phyloP scores from a whole-genome alignment of 2,888 invertebrate genomes.

The Panzeria rudis region DNA sequence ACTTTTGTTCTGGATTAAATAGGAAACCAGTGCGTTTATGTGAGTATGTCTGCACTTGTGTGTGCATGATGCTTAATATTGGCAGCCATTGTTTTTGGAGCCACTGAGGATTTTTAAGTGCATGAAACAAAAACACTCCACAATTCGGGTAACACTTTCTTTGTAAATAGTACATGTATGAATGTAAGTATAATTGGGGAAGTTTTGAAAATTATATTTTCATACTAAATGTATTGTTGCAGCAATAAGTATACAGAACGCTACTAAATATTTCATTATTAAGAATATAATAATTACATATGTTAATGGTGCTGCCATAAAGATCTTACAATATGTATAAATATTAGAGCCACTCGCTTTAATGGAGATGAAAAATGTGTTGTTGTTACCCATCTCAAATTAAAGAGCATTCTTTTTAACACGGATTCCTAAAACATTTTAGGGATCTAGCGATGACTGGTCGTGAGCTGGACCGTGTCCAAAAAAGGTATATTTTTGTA shows the following conservation, averaged over 20 bases:
- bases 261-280: background rate
- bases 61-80: constrained; percentile 40
- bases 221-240: background rate
- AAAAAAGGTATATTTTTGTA: too few species aligned
- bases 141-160: background rate
- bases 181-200: background rate
- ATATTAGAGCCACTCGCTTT: too few species aligned
- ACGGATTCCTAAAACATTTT: too few species aligned
- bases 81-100: constrained; percentile 55
- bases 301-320: background rate
- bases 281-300: background rate
- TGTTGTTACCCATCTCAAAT: too few species aligned
- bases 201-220: background rate
- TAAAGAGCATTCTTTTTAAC: too few species aligned
- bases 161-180: background rate
- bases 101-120: constrained; percentile 23
- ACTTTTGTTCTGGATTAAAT: constrained; percentile 37
- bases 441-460: too few species aligned
- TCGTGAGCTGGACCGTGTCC: too few species aligned
- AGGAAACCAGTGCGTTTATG: background rate
- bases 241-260: background rate
- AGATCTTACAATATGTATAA: background rate
- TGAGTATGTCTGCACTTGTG: constrained; percentile 20
- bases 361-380: too few species aligned
- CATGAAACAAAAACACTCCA: constrained; percentile 12